phyloP scores from a whole-genome alignment of 2,888 invertebrate species.

The Macrophya alboannulata region DNA sequence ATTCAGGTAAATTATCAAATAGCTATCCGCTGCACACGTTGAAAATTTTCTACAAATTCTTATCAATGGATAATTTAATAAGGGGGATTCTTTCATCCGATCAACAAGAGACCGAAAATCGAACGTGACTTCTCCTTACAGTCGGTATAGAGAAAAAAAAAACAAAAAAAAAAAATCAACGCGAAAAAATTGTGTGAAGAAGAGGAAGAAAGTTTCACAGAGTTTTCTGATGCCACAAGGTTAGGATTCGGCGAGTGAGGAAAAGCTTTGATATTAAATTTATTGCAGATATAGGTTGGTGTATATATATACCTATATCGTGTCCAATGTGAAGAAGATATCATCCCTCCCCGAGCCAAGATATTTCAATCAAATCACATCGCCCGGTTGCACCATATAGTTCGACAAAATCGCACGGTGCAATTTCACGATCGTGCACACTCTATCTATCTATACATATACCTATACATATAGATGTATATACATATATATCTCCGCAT shows the following conservation, averaged over 20 bases:
- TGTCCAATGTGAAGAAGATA: constrained; percentile 58
- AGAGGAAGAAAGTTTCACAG: background rate
- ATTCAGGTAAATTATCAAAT: too few relatives aligned
- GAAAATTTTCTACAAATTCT: too few relatives aligned
- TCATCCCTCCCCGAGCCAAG: constrained; percentile 61
- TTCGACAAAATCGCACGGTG: constrained; percentile 29
- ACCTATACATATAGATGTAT: background rate
- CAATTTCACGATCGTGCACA: constrained; percentile 18
- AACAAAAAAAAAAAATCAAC: background rate
- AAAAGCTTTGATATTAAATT: constrained; percentile 64
- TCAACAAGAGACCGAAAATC: background rate
- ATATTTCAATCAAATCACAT: constrained; percentile 65
- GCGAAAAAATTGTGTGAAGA: background rate
- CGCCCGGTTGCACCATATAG: constrained; percentile 7
- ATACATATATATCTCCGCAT: background rate
- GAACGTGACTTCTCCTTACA: constrained; percentile 17
- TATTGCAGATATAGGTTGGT: constrained; percentile 56
- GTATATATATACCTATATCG: background rate
- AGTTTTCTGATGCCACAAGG: background rate
- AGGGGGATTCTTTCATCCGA: too few relatives aligned
- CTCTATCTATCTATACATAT: background rate
- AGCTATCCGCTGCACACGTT: too few relatives aligned
- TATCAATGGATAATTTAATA: too few relatives aligned
- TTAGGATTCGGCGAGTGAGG: constrained; percentile 30
- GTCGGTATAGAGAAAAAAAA: background rate